phyloP scores from a whole-genome alignment of 2,113 vertebrate genomes.

The Callipepla squamata region DNA sequence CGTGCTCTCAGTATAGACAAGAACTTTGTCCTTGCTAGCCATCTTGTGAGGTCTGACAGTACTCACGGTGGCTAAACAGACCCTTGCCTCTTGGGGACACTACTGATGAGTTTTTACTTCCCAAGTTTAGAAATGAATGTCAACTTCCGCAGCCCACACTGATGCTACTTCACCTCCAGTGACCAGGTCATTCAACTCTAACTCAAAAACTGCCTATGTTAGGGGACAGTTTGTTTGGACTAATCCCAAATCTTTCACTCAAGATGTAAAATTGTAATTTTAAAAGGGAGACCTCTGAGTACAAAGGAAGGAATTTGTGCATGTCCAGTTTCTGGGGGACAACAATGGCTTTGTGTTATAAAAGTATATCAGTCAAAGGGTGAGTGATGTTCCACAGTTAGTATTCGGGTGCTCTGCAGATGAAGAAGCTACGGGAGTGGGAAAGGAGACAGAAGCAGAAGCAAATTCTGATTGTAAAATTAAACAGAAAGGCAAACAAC shows the following conservation, averaged over 20 bases:
- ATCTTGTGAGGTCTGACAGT: background rate
- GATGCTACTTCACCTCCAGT: background rate
- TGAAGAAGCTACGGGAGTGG: background rate
- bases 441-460: slow-evolving; percentile 18
- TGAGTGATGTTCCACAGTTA: background rate
- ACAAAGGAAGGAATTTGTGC: background rate
- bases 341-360: background rate
- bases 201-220: background rate
- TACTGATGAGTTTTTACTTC: background rate
- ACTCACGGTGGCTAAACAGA: background rate
- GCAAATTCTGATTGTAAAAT: background rate
- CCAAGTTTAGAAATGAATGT: background rate
- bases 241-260: background rate
- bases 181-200: background rate
- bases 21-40: background rate
- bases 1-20: background rate
- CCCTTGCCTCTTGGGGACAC: background rate
- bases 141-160: background rate
- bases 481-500: slow-evolving; percentile 16
- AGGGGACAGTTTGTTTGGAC: background rate
- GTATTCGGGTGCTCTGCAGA: background rate
- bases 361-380: background rate
- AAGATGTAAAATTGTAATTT: background rate
- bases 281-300: background rate
- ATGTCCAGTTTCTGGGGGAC: background rate